Evolutionary conservation across 2,113 vertebrate genomes (phyloP), one percentile per base, ranked within the genome.

Genomic region (Bufo bufo): DNA sequence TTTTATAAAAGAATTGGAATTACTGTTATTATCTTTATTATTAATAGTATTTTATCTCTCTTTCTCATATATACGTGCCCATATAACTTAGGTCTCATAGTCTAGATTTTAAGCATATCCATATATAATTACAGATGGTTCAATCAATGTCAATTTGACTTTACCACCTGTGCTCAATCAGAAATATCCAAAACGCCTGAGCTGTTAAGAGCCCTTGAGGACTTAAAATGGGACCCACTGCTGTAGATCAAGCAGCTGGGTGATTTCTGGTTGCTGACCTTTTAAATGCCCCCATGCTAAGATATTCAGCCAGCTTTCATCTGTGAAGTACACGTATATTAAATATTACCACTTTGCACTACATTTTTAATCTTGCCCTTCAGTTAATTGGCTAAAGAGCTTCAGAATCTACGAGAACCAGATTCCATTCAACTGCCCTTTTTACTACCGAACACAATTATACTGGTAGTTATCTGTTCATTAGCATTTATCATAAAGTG

Each of bases 221-320:
- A 85, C 69, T 74, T 54, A 72, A 85, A 85, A 74, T 85, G 71
- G 71, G 83, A 85, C 69, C 83, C 83, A 85, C 83, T 85, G 83
- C 52, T 75, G 83, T 85, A 85, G 50, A 85, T 85, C 83, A 85
- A 85, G 69, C 83, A 85, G 83, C 83, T 85, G 83, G 83, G 71
- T 72, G 83, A 85, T 85, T 85, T 85, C 71, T 72, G 52, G 49
- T 74, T 75, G 72, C 83, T 85, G 83, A 85, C 83, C 83, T 85
- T 85, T 85, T 75, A 85, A 85, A 85, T 85, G 83, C 83, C 83
- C 83, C 83, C 83, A 85, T 85, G 83, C 83, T 85, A 85, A 85
- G 66, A 85, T 85, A 85, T 85, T 85, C 69, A 74, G 83, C 33
- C 54, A 56, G 65, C 83, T 85, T 85, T 85, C 69, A 85, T 75